Base-by-base conservation (phyloP, 1,140 invertebrate genomes). In the Musca vetustissima region DNA sequence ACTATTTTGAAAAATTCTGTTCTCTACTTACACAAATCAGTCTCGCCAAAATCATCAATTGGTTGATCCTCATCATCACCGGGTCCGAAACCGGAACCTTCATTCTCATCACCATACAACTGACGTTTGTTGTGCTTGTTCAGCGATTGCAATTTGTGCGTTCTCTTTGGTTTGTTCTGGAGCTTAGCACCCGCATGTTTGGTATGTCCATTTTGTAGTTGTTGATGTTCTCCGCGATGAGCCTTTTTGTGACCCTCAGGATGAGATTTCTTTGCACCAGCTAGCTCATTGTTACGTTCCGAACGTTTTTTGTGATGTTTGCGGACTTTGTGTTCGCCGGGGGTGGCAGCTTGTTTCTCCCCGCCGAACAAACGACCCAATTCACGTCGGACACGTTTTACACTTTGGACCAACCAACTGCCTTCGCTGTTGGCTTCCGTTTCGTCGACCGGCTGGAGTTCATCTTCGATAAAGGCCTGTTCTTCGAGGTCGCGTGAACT, bases 331-430 rank as follows among this genome's bases (percentile, higher is more conserved):
- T 68, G 4, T 32, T 66, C 19, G 14, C 6, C 25, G 17, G 57
- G 59, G 15, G 36, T 13, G 9, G 67, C 17, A n/a, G 67, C 19
- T 28, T 68, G 32, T 22, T 73, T 59, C n/a, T 66, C 61, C 28
- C 32, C 71, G 13, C 80, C 76, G 50, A 82, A 77, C 0, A 81
- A 15, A 1, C 74, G 73, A 0, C 66, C 69, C 14, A 82, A 66
- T 19, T 77, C 76, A 43, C 79, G 78, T 17, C 78, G 76, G 7
- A 82, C 78, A 0, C 80, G 75, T 9, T 70, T 70, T 8, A 79
- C 71, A 11, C 74, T 69, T 47, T 73, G 57, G 52, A 68, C 59
- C 21, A 79, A 71, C 79, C 77, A 81, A 15, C 71, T 75, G 53
- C 50, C 71, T 4, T 49, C 15, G 21, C 19, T 68, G 17, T 64